These are phyloP conservation scores for Luperina nickerlii DNA, from an alignment of 2,888 invertebrate genomes.

Conservation along the genomic window DNA sequence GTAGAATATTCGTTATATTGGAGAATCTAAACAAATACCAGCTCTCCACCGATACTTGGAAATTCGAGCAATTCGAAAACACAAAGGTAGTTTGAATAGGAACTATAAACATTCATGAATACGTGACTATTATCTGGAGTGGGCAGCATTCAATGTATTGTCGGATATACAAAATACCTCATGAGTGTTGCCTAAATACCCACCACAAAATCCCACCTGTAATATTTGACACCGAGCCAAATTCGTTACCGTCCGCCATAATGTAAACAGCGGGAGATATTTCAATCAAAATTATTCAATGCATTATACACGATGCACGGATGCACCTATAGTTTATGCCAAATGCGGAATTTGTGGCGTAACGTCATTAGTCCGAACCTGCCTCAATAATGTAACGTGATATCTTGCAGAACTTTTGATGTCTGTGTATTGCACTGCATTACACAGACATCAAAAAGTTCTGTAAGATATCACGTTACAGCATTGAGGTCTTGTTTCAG, in stretches of 20 bases:
- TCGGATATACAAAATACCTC: conserved; percentile 46
- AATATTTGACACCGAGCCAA: conserved; percentile 62
- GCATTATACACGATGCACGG: conserved; percentile 26
- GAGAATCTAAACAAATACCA: conserved; percentile 53
- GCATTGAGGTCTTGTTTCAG: neutral
- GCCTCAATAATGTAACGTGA: conserved; percentile 52
- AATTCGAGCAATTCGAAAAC: conserved; percentile 43
- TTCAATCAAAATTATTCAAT: conserved; percentile 64
- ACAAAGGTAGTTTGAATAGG: conserved; percentile 31
- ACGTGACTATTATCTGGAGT: conserved; percentile 42
- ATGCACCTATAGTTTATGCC: conserved; percentile 11
- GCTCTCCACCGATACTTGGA: conserved; percentile 10
- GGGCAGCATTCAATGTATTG: conserved; percentile 35
- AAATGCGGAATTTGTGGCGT: conserved; percentile 13
- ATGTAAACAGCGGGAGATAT: conserved; percentile 50
- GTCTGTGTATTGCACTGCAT: conserved; percentile 16
- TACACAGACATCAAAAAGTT: too few relatives aligned
- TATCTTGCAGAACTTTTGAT: conserved; percentile 27
- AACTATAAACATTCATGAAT: conserved; percentile 43
- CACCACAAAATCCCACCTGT: conserved; percentile 59
- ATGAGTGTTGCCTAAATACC: conserved; percentile 40
- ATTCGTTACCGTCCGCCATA: conserved; percentile 45
- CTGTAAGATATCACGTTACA: too few relatives aligned
- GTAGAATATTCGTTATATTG: conserved; percentile 23
- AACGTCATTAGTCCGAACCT: conserved; percentile 45